A percentile compares a stretch with the other conserved stretches of the same genome.
Conservation (phyloP, 1,140 invertebrate species). For the Pseudachorutes palmiensis region DNA sequence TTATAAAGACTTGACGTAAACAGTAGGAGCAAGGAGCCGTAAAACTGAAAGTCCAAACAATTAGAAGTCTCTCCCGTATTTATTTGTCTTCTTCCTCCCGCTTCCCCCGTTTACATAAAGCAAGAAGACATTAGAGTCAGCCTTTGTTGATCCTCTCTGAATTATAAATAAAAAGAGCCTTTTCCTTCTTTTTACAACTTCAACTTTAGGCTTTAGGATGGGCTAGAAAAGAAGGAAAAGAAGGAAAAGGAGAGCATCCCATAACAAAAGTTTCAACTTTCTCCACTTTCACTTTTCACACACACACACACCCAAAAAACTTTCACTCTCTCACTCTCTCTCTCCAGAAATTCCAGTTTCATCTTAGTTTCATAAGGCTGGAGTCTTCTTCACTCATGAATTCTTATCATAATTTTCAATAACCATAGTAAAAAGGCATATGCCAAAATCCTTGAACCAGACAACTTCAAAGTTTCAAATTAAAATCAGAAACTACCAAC, state of each 20-base stretch:
- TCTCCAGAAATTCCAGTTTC: neutral
- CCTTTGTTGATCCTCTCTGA: slow-evolving; percentile 8
- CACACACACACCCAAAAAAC: neutral
- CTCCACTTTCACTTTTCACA: neutral
- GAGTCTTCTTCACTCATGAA: too few relatives aligned
- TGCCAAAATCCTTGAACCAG: too few relatives aligned
- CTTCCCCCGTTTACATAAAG: neutral
- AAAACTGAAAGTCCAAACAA: neutral
- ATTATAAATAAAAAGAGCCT: slow-evolving; percentile 6
- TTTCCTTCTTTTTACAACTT: slow-evolving; percentile 8
- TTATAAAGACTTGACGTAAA: neutral
- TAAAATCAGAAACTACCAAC: too few relatives aligned
- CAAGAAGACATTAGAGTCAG: neutral
- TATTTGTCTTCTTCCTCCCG: neutral
- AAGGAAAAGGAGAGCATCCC: neutral
- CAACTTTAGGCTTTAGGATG: neutral
- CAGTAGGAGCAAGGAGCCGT: neutral
- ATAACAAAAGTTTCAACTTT: neutral
- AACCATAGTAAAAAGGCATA: too few relatives aligned
- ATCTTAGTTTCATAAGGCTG: too few relatives aligned
- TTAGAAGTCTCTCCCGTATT: neutral
- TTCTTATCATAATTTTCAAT: too few relatives aligned
- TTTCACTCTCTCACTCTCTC: neutral
- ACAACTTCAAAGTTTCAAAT: too few relatives aligned
- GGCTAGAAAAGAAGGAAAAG: neutral